These are phyloP conservation scores for Sebastes minor DNA, from an alignment of 2,797 vertebrate species.

Conservation along the genomic window DNA sequence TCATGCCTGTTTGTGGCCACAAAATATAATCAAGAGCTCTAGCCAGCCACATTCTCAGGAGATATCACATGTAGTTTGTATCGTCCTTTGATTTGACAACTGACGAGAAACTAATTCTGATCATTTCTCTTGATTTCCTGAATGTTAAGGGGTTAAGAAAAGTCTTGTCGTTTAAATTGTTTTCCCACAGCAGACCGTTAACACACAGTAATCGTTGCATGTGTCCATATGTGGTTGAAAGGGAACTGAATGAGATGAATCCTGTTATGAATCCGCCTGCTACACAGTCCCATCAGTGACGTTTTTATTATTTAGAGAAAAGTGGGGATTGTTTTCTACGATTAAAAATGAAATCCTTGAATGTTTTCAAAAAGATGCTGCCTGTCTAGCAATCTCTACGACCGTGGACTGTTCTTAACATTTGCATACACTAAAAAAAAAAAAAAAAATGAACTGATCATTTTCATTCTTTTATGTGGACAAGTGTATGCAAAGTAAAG, in stretches of 20 bases:
- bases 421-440: conserved; percentile 71
- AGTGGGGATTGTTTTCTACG: conserved; percentile 48
- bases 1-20: conserved; percentile 45
- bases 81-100: conserved; percentile 39
- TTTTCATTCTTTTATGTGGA: conserved; percentile 63
- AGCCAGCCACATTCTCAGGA: conserved; percentile 64
- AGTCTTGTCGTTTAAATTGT: conserved; percentile 1
- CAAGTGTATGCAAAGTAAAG: conserved; percentile 73
- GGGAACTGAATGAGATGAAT: conserved; percentile 54
- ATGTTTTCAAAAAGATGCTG: conserved; percentile 80
- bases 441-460: conserved; percentile 28
- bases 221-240: conserved; percentile 51
- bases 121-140: conserved; percentile 25
- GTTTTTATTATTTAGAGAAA: conserved; percentile 32
- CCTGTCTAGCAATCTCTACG: conserved; percentile 81
- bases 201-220: conserved; percentile 27
- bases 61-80: conserved; percentile 44
- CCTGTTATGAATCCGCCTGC: conserved; percentile 17
- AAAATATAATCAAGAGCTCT: conserved; percentile 27
- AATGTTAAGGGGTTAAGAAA: conserved; percentile 23
- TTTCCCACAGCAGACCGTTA: conserved; percentile 27
- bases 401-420: conserved; percentile 84
- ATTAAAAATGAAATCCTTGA: conserved; percentile 73
- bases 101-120: conserved; percentile 13
- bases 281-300: conserved; percentile 26